phyloP scores from a whole-genome alignment of 2,888 invertebrate genomes.

The Amphipoea oculea region DNA sequence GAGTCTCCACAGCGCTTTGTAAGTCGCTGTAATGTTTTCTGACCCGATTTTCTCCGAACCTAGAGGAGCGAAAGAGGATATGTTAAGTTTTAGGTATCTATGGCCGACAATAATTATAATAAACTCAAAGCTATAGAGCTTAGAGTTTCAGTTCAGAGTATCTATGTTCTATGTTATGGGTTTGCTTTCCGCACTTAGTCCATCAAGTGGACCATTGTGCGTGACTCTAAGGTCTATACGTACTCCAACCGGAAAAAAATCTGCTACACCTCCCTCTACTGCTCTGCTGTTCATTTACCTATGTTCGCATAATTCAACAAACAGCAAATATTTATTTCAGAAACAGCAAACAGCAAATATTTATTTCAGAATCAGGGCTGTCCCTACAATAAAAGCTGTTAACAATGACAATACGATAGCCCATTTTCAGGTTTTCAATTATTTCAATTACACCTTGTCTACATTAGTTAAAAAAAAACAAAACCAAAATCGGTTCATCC shows the following conservation, averaged over 20 bases:
- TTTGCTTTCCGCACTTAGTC: too few species aligned
- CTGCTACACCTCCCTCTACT: too few species aligned
- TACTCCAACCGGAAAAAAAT: neutral
- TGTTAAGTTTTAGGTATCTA: neutral
- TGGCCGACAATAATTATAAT: too few species aligned
- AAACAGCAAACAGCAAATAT: neutral
- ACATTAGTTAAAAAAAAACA: neutral
- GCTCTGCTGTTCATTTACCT: neutral
- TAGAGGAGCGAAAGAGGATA: slow-evolving; percentile 66
- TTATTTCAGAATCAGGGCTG: too few species aligned
- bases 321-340: neutral
- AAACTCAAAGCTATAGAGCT: too few species aligned
- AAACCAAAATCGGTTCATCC: too few species aligned
- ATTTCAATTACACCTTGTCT: neutral
- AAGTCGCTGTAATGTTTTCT: slow-evolving; percentile 92
- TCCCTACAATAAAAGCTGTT: neutral
- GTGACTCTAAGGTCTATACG: neutral
- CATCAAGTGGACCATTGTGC: too few species aligned
- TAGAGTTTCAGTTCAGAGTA: too few species aligned
- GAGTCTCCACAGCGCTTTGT: slow-evolving; percentile 94
- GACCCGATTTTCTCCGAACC: slow-evolving; percentile 92
- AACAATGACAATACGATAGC: neutral
- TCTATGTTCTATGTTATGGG: too few species aligned
- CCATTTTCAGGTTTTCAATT: neutral
- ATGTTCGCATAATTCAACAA: neutral